These are phyloP conservation scores for Solea senegalensis DNA, from an alignment of 2,113 vertebrate species.

Conservation along the genomic window DNA sequence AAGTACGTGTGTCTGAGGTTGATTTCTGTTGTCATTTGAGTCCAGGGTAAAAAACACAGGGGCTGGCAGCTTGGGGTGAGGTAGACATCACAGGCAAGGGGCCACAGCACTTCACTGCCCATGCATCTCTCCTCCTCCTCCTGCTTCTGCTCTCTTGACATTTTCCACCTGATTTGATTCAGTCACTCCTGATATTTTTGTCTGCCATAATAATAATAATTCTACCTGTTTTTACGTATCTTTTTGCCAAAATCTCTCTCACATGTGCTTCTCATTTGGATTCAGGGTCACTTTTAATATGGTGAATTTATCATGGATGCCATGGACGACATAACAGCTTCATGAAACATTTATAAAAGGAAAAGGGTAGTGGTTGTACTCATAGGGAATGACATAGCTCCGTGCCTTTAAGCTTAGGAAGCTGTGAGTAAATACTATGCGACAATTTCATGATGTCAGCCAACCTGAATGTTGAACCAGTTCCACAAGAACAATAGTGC, in stretches of 20 bases:
- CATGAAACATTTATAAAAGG: constrained; percentile 66
- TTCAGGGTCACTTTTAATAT: neutral
- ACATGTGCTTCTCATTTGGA: neutral
- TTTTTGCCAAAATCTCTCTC: neutral
- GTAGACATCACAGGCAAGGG: constrained; percentile 43
- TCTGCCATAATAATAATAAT: constrained; percentile 4
- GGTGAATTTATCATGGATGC: constrained; percentile 55
- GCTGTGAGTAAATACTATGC: constrained; percentile 43
- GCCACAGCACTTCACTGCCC: constrained; percentile 30
- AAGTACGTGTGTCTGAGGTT: constrained; percentile 51
- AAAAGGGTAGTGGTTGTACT: constrained; percentile 52
- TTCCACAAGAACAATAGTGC: neutral
- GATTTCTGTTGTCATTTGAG: constrained; percentile 72
- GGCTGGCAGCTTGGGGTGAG: constrained; percentile 60
- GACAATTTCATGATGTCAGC: constrained; percentile 55
- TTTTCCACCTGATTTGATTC: constrained; percentile 44
- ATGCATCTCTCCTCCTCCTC: constrained; percentile 16
- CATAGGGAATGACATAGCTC: constrained; percentile 52
- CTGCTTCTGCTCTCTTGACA: constrained; percentile 35
- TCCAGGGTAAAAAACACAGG: constrained; percentile 56
- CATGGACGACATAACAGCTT: constrained; percentile 61
- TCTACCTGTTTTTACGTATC: constrained; percentile 3
- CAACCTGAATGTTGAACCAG: constrained; percentile 37
- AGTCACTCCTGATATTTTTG: constrained; percentile 23
- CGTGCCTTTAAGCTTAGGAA: constrained; percentile 25